Evolutionary conservation across 2,797 vertebrate species (phyloP).

Genomic region (Decapterus maruadsi): DNA sequence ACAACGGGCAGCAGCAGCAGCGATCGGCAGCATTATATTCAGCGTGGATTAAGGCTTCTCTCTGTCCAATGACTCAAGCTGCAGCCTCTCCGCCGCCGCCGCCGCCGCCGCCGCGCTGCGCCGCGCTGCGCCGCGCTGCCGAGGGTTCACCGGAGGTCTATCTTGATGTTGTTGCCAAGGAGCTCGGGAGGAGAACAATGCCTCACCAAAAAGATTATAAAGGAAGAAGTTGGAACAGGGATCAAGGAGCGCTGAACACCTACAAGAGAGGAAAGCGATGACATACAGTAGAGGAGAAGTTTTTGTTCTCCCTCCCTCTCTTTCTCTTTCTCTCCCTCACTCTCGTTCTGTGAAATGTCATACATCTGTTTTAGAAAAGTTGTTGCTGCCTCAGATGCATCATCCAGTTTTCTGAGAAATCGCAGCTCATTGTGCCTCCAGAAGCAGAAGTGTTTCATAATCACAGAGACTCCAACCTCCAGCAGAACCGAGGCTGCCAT

Average conservation of each 20-base stretch:
- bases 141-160: slow-evolving; percentile 53
- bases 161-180: slow-evolving; percentile 48
- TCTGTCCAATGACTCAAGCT: slow-evolving; percentile 50
- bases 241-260: slow-evolving; percentile 64
- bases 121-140: not conserved
- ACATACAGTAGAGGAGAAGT: not conserved
- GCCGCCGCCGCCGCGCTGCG: not conserved
- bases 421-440: slow-evolving; percentile 43
- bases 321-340: too few relatives aligned
- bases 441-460: slow-evolving; percentile 55
- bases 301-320: not conserved
- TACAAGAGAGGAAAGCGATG: slow-evolving; percentile 43
- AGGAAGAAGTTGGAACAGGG: slow-evolving; percentile 42
- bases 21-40: slow-evolving; percentile 49
- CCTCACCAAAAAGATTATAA: slow-evolving; percentile 42
- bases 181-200: slow-evolving; percentile 50
- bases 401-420: slow-evolving; percentile 41
- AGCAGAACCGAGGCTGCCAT: slow-evolving; percentile 23
- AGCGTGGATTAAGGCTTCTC: slow-evolving; percentile 50
- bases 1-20: not conserved
- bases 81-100: slow-evolving; percentile 1
- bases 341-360: slow-evolving; percentile 14
- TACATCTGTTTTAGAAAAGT: slow-evolving; percentile 54
- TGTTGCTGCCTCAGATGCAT: slow-evolving; percentile 42
- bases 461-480: slow-evolving; percentile 58